phyloP scores from a whole-genome alignment of 2,888 invertebrate species.

The Steinernema carpocapsae region DNA sequence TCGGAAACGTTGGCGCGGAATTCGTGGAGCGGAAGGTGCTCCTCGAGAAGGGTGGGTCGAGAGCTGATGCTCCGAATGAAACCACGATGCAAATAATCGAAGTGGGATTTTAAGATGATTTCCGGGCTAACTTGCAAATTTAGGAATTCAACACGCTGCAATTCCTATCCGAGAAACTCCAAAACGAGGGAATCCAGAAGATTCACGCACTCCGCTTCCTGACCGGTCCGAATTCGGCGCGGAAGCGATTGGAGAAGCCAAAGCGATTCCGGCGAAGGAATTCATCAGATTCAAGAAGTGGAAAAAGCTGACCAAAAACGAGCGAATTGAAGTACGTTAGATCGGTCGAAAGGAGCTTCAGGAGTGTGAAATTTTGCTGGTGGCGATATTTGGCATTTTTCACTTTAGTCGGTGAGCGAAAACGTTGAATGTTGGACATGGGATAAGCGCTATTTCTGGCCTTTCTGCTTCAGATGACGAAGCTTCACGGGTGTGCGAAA shows the following conservation, averaged over 20 bases:
- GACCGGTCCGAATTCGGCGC: background rate
- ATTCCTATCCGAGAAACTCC: background rate
- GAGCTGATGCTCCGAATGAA: background rate
- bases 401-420: background rate
- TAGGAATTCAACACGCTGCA: background rate
- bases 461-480: too few species aligned
- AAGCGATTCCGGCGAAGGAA: background rate
- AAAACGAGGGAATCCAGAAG: background rate
- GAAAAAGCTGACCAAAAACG: background rate
- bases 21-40: background rate
- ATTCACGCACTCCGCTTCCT: background rate
- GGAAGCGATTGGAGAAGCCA: background rate
- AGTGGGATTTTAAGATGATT: background rate
- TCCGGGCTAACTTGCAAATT: background rate
- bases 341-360: background rate
- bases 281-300: background rate
- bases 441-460: too few species aligned
- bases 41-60: background rate
- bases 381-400: background rate
- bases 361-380: background rate
- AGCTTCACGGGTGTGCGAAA: too few species aligned
- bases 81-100: background rate
- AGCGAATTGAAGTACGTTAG: background rate
- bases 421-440: background rate
- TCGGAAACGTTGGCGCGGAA: background rate